A percentile compares a stretch with the other conserved stretches of the same genome.
Evolutionary conservation across 2,888 invertebrate species (phyloP).

Genomic region (Nowickia ferox): DNA sequence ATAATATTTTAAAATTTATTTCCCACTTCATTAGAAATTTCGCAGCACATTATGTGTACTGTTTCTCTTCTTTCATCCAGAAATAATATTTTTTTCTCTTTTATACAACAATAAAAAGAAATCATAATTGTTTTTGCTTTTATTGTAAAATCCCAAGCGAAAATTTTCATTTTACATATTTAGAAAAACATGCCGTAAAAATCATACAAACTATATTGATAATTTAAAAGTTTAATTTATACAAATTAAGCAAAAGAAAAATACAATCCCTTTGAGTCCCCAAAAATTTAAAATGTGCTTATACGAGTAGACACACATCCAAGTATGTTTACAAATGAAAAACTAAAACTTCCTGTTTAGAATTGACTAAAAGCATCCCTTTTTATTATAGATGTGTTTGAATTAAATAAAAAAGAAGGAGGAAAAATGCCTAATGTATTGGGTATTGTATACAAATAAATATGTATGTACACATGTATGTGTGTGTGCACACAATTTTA

Average conservation of each 20-base stretch:
- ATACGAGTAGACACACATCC: constrained; percentile 2
- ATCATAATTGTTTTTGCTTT: not conserved
- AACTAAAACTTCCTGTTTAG: constrained; percentile 67
- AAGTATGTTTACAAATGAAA: constrained; percentile 33
- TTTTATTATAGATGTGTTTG: constrained; percentile 30
- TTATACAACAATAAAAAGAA: too few species aligned
- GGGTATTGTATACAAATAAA: not conserved
- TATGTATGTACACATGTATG: not conserved
- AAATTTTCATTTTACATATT: constrained; percentile 4
- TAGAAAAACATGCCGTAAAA: not conserved
- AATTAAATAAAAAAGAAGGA: constrained; percentile 15
- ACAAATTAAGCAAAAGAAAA: constrained; percentile 20
- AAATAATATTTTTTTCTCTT: too few species aligned
- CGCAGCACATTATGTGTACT: too few species aligned
- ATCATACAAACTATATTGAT: constrained; percentile 53
- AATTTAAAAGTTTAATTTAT: constrained; percentile 66
- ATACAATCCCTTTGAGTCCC: constrained; percentile 11
- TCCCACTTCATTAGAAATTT: too few species aligned
- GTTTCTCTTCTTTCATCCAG: too few species aligned
- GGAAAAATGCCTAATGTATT: not conserved
- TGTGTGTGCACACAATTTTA: constrained; percentile 26
- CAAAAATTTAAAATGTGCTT: constrained; percentile 58
- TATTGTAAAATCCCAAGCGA: constrained; percentile 13
- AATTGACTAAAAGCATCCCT: constrained; percentile 65
- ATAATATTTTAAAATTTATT: too few species aligned